Percentiles rank a stretch among this genome's conserved stretches.
These are phyloP conservation scores for Cavia aperea DNA, from an alignment of 2,113 vertebrate genomes.

Conservation along the genomic window DNA sequence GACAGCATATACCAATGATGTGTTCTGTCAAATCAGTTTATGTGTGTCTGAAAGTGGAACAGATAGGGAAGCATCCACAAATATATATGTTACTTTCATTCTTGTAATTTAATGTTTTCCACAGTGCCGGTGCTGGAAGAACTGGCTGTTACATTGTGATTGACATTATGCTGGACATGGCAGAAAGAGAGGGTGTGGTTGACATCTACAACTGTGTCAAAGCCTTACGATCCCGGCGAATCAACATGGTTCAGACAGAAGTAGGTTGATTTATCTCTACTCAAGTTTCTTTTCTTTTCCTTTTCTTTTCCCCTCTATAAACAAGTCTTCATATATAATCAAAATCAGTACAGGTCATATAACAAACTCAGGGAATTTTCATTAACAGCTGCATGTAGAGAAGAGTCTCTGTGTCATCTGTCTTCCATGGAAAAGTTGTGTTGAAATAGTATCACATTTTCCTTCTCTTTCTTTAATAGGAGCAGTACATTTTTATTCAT, in stretches of 20 bases:
- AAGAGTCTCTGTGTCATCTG: slow-evolving; percentile 33
- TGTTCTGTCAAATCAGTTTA: neutral
- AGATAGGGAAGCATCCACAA: neutral
- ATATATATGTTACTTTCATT: neutral
- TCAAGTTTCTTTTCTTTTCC: neutral
- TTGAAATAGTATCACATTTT: slow-evolving; percentile 52
- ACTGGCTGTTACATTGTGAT: slow-evolving; percentile 99
- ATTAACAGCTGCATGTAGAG: slow-evolving; percentile 43
- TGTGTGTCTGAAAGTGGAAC: neutral
- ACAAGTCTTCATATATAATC: neutral
- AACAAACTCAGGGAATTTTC: slow-evolving; percentile 33
- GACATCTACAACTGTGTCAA: slow-evolving; percentile 99
- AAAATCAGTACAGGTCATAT: neutral
- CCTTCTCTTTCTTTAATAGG: slow-evolving; percentile 78
- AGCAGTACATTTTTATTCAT: slow-evolving; percentile 99
- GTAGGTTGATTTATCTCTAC: slow-evolving; percentile 72
- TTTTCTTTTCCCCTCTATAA: neutral
- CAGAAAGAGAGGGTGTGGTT: slow-evolving; percentile 96
- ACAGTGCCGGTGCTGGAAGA: slow-evolving; percentile 93
- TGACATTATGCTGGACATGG: slow-evolving; percentile 99
- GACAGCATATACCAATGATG: neutral
- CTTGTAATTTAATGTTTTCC: slow-evolving; percentile 26
- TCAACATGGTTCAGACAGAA: slow-evolving; percentile 99
- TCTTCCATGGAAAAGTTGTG: slow-evolving; percentile 42
- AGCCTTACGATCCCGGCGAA: slow-evolving; percentile 93